Evolutionary conservation across 2,113 vertebrate species (phyloP).

Genomic region (Ptychochromis oligacanthus): DNA sequence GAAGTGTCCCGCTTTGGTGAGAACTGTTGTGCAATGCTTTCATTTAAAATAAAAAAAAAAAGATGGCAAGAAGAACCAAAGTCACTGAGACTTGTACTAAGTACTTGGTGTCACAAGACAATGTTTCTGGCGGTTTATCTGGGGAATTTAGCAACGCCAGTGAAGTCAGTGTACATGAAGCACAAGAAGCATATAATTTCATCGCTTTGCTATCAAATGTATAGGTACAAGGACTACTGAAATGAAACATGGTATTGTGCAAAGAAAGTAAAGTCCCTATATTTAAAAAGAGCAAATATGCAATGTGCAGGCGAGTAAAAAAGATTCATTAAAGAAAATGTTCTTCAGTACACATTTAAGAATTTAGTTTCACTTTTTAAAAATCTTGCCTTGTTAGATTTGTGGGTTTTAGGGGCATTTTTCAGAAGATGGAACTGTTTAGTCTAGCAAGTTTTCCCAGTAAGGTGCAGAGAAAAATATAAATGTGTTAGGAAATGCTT

Average conservation of each 20-base stretch:
- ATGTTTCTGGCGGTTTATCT: constrained; percentile 41
- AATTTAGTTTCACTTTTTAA: background rate
- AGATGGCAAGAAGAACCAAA: background rate
- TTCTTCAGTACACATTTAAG: background rate
- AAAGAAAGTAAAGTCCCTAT: background rate
- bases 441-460: background rate
- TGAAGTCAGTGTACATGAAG: constrained; percentile 31
- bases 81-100: constrained; percentile 63
- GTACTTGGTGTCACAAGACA: constrained; percentile 9
- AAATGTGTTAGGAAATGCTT: background rate
- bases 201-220: background rate
- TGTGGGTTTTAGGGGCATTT: background rate
- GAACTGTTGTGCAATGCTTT: constrained; percentile 52
- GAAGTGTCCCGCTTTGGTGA: constrained; percentile 18
- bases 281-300: background rate
- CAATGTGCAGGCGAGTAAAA: background rate
- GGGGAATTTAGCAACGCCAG: constrained; percentile 46
- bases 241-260: background rate
- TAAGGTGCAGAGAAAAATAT: background rate
- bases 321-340: background rate
- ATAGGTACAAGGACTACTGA: background rate
- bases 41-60: constrained; percentile 4
- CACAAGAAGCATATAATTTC: background rate
- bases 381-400: background rate
- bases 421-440: background rate